Evolutionary conservation across 2,888 invertebrate species (phyloP).

Genomic region (Fragum fragum): DNA sequence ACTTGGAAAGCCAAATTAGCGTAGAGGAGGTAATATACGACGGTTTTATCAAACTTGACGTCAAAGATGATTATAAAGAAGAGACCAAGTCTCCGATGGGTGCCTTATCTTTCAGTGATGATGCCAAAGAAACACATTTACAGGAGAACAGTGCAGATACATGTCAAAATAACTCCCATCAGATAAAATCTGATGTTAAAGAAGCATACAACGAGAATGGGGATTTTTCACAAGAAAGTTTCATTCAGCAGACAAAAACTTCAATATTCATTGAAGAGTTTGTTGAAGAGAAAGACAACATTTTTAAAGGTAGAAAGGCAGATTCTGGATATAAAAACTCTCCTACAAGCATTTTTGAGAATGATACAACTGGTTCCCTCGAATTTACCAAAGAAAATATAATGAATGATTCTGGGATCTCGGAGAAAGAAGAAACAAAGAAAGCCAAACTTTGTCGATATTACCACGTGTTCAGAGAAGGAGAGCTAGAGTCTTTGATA

Average conservation of each 20-base stretch:
- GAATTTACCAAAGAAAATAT: conserved; percentile 15
- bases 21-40: conserved; percentile 54
- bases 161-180: neutral
- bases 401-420: conserved; percentile 32
- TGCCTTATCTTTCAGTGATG: neutral
- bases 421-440: conserved; percentile 16
- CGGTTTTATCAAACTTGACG: conserved; percentile 58
- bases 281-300: neutral
- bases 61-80: neutral
- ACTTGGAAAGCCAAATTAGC: conserved; percentile 12
- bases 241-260: neutral
- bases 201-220: neutral
- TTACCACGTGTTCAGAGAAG: conserved; percentile 97
- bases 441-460: conserved; percentile 89
- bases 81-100: neutral
- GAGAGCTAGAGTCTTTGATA: conserved; percentile 89
- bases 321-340: neutral
- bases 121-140: conserved; percentile 13
- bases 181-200: neutral
- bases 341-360: neutral
- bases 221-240: neutral
- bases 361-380: conserved; percentile 11
- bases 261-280: neutral
- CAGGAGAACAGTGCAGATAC: neutral
- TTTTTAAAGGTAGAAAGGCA: neutral